Conservation (phyloP, 2,797 vertebrate genomes). For the Notolabrus celidotus region DNA sequence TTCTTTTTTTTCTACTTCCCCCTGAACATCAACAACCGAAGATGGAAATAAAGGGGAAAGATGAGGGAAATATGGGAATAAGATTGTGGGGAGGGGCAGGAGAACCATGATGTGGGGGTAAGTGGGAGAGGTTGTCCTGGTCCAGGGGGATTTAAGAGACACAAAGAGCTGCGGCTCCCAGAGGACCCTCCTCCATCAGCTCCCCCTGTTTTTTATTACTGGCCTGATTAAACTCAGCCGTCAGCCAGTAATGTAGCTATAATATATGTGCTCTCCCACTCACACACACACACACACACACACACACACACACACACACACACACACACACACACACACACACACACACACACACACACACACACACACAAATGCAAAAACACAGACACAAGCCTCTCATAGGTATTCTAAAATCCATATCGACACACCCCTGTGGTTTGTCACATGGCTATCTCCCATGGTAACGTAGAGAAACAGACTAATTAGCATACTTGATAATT, state of each 20-base stretch:
- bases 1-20: background rate
- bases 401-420: conserved; percentile 60
- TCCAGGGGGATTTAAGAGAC: conserved; percentile 62
- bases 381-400: conserved; percentile 33
- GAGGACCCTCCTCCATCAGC: conserved; percentile 69
- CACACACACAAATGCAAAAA: conserved; percentile 10
- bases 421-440: conserved; percentile 57
- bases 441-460: conserved; percentile 70
- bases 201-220: conserved; percentile 68
- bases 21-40: background rate
- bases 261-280: conserved; percentile 55
- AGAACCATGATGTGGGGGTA: conserved; percentile 31
- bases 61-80: conserved; percentile 5
- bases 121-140: conserved; percentile 44
- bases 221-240: conserved; percentile 73
- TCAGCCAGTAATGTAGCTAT: conserved; percentile 65
- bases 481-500: conserved; percentile 61
- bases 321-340: conserved; percentile 13
- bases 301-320: conserved; percentile 23
- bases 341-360: conserved; percentile 15
- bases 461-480: conserved; percentile 67
- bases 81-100: conserved; percentile 13
- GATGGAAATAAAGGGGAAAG: background rate
- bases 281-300: conserved; percentile 10
- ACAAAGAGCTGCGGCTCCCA: conserved; percentile 77